Percentiles rank a stretch among this genome's conserved stretches.
Conservation (phyloP, 2,113 vertebrate species). For the Dicerorhinus sumatrensis region DNA sequence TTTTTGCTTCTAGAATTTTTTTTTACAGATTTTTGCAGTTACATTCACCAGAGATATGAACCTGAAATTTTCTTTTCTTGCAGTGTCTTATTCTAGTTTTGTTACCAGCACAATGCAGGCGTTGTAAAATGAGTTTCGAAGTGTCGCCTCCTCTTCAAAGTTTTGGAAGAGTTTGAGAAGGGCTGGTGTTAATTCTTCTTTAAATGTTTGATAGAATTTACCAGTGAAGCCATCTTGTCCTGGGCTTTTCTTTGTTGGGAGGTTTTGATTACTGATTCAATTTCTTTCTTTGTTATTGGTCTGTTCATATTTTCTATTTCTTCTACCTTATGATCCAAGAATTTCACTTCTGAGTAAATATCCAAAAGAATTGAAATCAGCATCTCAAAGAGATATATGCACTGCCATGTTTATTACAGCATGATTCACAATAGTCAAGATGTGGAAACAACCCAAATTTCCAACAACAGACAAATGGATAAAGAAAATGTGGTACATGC, state of each 20-base stretch:
- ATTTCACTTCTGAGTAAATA: background rate
- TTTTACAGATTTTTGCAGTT: background rate
- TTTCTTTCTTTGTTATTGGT: background rate
- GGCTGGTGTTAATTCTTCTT: background rate
- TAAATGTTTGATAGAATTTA: background rate
- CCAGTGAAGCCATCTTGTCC: background rate
- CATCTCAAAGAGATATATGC: background rate
- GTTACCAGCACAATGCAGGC: background rate
- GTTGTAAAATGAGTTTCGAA: background rate
- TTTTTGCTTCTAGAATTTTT: background rate
- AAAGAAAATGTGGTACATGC: background rate
- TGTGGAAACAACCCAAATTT: background rate
- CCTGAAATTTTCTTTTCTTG: background rate
- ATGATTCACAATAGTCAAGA: background rate
- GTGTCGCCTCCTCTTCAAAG: background rate
- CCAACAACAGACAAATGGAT: background rate
- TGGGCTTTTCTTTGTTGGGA: background rate
- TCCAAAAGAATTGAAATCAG: background rate
- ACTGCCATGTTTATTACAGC: background rate
- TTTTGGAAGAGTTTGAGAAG: background rate
- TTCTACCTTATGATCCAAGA: background rate
- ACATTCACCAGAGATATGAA: background rate
- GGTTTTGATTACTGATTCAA: background rate
- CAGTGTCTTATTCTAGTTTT: background rate
- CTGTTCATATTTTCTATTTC: constrained; percentile 4